A percentile compares a stretch with the other conserved stretches of the same genome.
Evolutionary conservation across 2,113 vertebrate species (phyloP).

Genomic region (Forbesichthys papilliferus): DNA sequence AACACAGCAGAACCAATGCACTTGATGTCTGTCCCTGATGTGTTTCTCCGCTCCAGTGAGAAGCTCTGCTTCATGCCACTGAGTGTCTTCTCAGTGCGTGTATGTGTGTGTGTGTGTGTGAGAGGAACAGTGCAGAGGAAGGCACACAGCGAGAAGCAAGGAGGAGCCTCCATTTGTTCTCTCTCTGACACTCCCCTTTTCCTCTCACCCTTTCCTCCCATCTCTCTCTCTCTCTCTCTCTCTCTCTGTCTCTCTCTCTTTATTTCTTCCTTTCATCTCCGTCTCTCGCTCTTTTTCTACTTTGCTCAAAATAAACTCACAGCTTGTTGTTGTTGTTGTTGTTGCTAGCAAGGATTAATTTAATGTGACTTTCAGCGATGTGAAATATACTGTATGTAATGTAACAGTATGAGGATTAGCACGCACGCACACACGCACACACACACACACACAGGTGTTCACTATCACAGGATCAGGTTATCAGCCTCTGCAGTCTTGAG

Average conservation of each 20-base stretch:
- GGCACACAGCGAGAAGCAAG: conserved; percentile 57
- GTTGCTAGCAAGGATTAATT: conserved; percentile 32
- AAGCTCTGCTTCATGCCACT: conserved; percentile 51
- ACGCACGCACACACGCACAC: no score
- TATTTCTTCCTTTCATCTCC: neutral
- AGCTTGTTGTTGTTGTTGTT: neutral
- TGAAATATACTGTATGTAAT: conserved; percentile 5
- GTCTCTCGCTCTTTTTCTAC: neutral
- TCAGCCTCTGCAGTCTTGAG: conserved; percentile 34
- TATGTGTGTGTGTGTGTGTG: conserved; percentile 33
- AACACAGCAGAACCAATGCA: neutral
- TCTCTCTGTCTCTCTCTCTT: neutral
- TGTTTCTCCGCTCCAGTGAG: conserved; percentile 28
- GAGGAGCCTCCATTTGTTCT: conserved; percentile 57
- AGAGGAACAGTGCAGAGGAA: conserved; percentile 62
- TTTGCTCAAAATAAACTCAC: neutral
- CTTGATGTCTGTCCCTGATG: conserved; percentile 1
- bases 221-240: conserved; percentile 13
- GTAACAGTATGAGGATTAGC: conserved; percentile 32
- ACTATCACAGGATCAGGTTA: conserved; percentile 11
- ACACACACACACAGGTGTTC: neutral
- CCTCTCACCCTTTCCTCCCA: conserved; percentile 11
- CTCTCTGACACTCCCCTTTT: conserved; percentile 38
- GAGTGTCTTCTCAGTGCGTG: conserved; percentile 47
- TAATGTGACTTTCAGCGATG: neutral